These are phyloP conservation scores for Trichacis sp. DNA, from an alignment of 2,888 invertebrate species.

Conservation along the genomic window DNA sequence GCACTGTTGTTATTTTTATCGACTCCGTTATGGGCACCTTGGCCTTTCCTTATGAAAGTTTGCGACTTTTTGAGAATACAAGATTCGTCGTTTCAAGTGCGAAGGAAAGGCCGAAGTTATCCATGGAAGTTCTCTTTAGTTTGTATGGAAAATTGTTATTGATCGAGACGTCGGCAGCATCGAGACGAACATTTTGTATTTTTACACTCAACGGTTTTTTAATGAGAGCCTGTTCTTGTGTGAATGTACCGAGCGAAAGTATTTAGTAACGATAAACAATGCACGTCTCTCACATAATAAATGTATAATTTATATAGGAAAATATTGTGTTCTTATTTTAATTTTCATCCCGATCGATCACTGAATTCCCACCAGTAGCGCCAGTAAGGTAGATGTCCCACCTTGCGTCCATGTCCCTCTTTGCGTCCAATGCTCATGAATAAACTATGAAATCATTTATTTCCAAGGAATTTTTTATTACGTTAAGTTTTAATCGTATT, in stretches of 20 bases:
- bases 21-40: conserved; percentile 62
- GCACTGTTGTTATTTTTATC: background rate
- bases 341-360: too few species aligned
- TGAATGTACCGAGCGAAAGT: background rate
- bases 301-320: conserved; percentile 10
- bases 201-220: background rate
- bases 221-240: background rate
- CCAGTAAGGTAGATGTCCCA: too few species aligned
- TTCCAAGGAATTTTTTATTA: too few species aligned
- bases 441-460: too few species aligned
- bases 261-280: background rate
- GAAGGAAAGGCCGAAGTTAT: conserved; percentile 68
- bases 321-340: too few species aligned
- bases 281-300: background rate
- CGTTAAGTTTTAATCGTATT: too few species aligned
- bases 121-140: conserved; percentile 49
- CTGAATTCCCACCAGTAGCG: too few species aligned
- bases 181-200: background rate
- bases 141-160: background rate
- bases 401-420: too few species aligned
- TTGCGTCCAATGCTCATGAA: too few species aligned
- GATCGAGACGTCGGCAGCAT: background rate
- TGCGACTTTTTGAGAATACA: conserved; percentile 32
- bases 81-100: conserved; percentile 28
- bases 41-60: conserved; percentile 64